Evolutionary conservation across 2,888 invertebrate species (phyloP).

Genomic region (Synanthedon tipuliformis): DNA sequence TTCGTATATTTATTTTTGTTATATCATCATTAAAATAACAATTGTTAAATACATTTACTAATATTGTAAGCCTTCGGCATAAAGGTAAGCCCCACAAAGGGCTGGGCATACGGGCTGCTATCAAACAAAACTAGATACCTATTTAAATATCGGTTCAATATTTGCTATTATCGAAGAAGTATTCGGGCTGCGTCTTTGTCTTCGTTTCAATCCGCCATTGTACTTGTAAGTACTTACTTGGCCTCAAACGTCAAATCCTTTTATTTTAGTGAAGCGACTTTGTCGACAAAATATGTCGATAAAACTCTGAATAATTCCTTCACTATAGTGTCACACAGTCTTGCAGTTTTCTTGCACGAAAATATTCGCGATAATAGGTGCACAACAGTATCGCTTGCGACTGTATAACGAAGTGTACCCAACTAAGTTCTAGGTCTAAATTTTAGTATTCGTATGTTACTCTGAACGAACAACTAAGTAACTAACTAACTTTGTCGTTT

Average conservation of each 20-base stretch:
- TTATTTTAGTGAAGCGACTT: conserved; percentile 37
- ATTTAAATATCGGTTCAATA: conserved; percentile 46
- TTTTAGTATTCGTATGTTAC: too few relatives aligned
- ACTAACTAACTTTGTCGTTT: too few relatives aligned
- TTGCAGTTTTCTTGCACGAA: too few relatives aligned
- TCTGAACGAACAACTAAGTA: too few relatives aligned
- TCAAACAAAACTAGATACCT: background rate
- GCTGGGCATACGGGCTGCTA: background rate
- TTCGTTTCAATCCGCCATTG: conserved; percentile 56
- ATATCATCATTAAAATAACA: too few relatives aligned
- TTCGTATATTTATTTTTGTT: too few relatives aligned
- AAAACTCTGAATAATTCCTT: background rate
- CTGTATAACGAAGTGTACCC: too few relatives aligned
- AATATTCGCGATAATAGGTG: too few relatives aligned
- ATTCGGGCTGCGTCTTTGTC: conserved; percentile 50
- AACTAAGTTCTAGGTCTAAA: too few relatives aligned
- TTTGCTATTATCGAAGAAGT: conserved; percentile 48
- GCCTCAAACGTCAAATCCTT: conserved; percentile 65
- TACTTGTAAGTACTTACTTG: conserved; percentile 30
- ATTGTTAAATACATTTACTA: too few relatives aligned
- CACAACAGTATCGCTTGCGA: too few relatives aligned
- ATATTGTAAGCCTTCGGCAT: background rate
- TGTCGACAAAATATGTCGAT: conserved; percentile 9
- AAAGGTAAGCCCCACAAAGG: background rate
- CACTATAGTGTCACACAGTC: too few relatives aligned